Conservation (phyloP, 2,113 vertebrate genomes). For the Centropus unirufus region DNA sequence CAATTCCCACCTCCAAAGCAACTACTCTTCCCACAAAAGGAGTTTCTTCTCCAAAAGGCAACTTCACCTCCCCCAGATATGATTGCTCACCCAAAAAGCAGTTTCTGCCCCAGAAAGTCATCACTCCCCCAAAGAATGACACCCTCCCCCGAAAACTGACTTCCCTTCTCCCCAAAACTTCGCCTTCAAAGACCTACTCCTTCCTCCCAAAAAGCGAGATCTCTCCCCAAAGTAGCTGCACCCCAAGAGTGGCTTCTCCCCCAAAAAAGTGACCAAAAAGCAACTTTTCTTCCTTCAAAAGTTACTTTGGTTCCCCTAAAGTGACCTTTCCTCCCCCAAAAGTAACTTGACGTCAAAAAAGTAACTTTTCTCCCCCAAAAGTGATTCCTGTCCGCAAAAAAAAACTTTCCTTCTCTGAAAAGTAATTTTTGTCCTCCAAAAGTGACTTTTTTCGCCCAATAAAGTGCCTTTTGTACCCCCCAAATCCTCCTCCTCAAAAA, state of each 20-base stretch:
- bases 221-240: background rate
- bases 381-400: too few relatives aligned
- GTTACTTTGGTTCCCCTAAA: background rate
- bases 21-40: background rate
- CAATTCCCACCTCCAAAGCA: too few relatives aligned
- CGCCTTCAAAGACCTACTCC: background rate
- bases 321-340: background rate
- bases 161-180: background rate
- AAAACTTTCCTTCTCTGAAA: background rate
- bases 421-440: too few relatives aligned
- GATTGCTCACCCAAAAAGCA: background rate
- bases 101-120: background rate
- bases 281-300: rapidly evolving
- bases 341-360: background rate
- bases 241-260: background rate
- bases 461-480: too few relatives aligned
- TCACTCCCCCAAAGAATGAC: rapidly evolving
- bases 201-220: rapidly evolving
- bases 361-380: too few relatives aligned
- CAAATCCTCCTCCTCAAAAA: background rate
- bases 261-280: background rate
- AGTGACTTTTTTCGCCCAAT: background rate
- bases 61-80: rapidly evolving
- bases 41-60: background rate
- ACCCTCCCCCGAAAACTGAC: rapidly evolving